Evolutionary conservation across 35 echinoderm and acorn worm genomes (phyloP).

Genomic region (Apostichopus parvimensis): DNA sequence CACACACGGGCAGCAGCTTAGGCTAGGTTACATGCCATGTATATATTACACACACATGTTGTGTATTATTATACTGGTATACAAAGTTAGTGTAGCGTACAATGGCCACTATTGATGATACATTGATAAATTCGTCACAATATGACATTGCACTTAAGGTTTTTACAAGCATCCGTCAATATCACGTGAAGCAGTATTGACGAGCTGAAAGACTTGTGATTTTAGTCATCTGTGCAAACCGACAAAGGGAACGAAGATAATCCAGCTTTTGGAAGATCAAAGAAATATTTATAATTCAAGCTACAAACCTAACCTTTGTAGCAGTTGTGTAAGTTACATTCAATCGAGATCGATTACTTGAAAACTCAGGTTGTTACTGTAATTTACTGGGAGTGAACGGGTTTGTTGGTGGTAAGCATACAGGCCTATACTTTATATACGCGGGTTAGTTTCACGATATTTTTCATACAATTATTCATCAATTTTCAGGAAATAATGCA

Average conservation of each 20-base stretch:
- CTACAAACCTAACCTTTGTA: too few species aligned
- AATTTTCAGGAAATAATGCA: too few species aligned
- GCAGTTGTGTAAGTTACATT: too few species aligned
- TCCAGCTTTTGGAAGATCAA: too few species aligned
- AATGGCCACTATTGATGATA: not conserved
- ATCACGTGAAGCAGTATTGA: not conserved
- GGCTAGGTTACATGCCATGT: not conserved
- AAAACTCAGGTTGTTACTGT: not conserved
- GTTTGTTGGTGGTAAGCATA: not conserved
- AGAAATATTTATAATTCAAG: too few species aligned
- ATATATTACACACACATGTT: not conserved
- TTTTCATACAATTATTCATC: too few species aligned
- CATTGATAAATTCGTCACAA: too few species aligned
- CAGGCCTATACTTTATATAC: not conserved
- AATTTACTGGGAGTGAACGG: not conserved
- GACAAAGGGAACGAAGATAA: too few species aligned
- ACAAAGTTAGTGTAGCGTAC: not conserved
- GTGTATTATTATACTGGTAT: not conserved
- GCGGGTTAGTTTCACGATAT: not conserved
- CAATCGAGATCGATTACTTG: too few species aligned
- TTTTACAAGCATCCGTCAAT: not conserved
- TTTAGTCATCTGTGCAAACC: not conserved
- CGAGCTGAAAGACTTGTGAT: not conserved
- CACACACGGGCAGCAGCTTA: not conserved
- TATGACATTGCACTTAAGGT: not conserved